These are phyloP conservation scores for Bombus vancouverensis DNA, from an alignment of 1,140 invertebrate species.

Conservation along the genomic window DNA sequence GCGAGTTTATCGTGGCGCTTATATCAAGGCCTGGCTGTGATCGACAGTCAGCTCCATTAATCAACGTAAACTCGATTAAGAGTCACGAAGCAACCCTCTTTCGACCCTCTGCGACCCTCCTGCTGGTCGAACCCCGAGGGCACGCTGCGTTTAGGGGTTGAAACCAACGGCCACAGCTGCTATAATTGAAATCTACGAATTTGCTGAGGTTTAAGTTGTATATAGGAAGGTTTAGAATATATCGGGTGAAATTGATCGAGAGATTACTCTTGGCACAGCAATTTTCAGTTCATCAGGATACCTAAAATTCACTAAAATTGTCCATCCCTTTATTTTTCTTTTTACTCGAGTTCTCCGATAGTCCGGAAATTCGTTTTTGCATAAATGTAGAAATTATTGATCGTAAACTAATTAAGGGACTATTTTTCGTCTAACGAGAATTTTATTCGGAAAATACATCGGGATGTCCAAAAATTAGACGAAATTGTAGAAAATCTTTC, in stretches of 20 bases:
- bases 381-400: background rate
- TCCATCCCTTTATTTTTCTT: background rate
- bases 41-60: constrained; percentile 49
- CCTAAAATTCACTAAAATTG: background rate
- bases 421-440: background rate
- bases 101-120: background rate
- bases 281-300: background rate
- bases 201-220: background rate
- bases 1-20: constrained; percentile 1
- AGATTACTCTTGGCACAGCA: background rate
- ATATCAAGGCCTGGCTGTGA: constrained; percentile 36
- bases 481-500: background rate
- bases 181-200: constrained; percentile 19
- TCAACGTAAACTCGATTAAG: constrained; percentile 54
- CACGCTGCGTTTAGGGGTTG: background rate
- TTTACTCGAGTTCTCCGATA: background rate
- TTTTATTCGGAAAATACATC: background rate
- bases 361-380: background rate
- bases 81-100: constrained; percentile 42
- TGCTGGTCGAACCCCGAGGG: background rate
- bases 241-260: background rate
- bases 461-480: background rate
- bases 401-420: background rate
- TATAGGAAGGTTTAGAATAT: background rate
- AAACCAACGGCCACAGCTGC: background rate